Conservation (phyloP, 1,140 invertebrate genomes). For the Andrena cerasifolii region DNA sequence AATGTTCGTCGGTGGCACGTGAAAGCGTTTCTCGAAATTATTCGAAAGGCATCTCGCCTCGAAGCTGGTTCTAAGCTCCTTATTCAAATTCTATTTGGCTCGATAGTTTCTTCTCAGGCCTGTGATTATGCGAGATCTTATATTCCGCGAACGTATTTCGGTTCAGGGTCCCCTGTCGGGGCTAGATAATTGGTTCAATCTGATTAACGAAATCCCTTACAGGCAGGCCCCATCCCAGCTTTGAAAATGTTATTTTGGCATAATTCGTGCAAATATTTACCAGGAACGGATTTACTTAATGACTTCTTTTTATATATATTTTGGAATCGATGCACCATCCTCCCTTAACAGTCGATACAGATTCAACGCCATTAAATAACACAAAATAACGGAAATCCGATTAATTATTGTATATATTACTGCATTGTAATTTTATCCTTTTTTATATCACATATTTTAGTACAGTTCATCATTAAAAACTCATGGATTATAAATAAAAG, state of each 20-base stretch:
- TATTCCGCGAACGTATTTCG: slow-evolving; percentile 27
- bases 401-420: too few species aligned
- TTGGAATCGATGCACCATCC: background rate
- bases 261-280: slow-evolving; percentile 20
- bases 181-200: slow-evolving; percentile 60
- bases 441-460: too few species aligned
- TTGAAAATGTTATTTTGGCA: slow-evolving; percentile 21
- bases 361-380: background rate
- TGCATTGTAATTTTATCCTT: too few species aligned
- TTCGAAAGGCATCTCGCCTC: background rate
- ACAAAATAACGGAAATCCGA: too few species aligned
- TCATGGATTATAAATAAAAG: too few species aligned
- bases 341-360: background rate
- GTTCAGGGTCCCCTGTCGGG: slow-evolving; percentile 13
- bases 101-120: slow-evolving; percentile 1
- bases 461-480: too few species aligned
- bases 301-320: background rate
- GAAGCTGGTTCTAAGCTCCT: slow-evolving; percentile 55
- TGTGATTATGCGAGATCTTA: slow-evolving; percentile 42
- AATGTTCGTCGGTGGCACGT: background rate
- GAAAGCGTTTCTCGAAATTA: background rate
- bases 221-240: background rate
- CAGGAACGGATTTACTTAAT: background rate
- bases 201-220: slow-evolving; percentile 53
- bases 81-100: slow-evolving; percentile 69